Base-by-base conservation (phyloP, 2,888 invertebrate genomes). In the Tenthredo amoena region DNA sequence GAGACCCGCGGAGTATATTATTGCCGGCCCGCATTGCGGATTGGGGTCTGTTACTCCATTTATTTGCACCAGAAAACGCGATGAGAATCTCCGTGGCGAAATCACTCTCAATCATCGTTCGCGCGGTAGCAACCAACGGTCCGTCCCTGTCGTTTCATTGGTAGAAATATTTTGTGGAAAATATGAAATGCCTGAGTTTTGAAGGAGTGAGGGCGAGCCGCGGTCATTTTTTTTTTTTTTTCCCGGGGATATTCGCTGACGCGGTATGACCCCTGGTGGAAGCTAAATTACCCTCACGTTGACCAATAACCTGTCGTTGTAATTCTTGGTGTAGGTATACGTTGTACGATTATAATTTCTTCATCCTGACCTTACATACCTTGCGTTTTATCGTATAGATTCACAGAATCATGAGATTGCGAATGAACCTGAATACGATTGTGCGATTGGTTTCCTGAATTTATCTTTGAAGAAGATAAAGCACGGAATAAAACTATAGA, bases 51-150 rank as follows among this genome's bases (percentile, higher is more conserved):
- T 43, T 65, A 65, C 81, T 40, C 81, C 62, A 34, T 40, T 50
- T 77, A 43, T 26, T 62, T 62, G 62, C 21, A 62, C 62, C n/a
- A 40, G 65, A 37, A 81, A 65, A 62, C 21, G 62, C 21, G 37
- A 37, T 81, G 62, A 62, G 81, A 81, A 81, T 62, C 65, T 62
- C 62, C 58, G 65, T n/a, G 58, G 62, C 7, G 65, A 81, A 65
- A 81, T 81, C 81, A 81, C 81, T 81, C 81, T 65, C 81, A 62
- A 81, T 81, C 81, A 81, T 81, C 81, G 62, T 81, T 62, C 77
- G 55, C 55, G 77, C 34, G n/a, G n/a, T 21, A 50, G 50, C 50
- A 55, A 34, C 34, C 47, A 47, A 47, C 47, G 10, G 10, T 15
- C 26, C 21, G 18, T 77, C 31, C 76, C 47, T 31, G 77, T 77